A percentile compares a stretch with the other conserved stretches of the same genome.
These are phyloP conservation scores for Cyclura pinguis DNA, from an alignment of 2,797 vertebrate species.

Conservation along the genomic window DNA sequence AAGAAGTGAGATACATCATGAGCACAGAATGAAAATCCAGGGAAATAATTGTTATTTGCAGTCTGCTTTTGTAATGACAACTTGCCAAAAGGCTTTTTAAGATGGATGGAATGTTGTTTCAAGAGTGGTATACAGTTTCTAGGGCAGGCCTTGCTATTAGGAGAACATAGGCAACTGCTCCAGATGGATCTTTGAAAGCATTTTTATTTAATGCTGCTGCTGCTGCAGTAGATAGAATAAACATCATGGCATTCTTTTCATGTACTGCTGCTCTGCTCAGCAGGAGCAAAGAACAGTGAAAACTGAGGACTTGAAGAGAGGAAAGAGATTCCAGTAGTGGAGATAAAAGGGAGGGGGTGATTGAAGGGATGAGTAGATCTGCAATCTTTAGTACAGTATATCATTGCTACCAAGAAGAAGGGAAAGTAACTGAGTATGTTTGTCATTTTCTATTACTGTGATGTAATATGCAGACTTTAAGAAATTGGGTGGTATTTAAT, in stretches of 20 bases:
- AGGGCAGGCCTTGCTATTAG: background rate
- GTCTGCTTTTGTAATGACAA: background rate
- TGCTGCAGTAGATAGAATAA: background rate
- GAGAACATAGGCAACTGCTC: background rate
- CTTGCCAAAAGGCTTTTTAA: conserved; percentile 19
- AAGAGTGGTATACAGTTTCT: background rate
- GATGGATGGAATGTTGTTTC: conserved; percentile 34
- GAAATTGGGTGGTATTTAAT: too few relatives aligned
- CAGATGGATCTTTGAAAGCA: background rate
- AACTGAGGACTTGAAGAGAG: background rate
- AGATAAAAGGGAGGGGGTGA: background rate
- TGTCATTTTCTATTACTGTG: too few relatives aligned
- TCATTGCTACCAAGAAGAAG: background rate
- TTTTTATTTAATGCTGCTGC: background rate
- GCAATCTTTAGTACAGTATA: background rate
- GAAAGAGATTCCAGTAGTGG: background rate
- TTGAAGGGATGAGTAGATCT: background rate
- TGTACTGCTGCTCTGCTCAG: background rate
- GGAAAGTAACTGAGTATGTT: too few relatives aligned
- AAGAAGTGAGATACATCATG: background rate
- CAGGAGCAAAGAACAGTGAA: background rate
- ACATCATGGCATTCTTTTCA: background rate
- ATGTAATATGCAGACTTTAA: too few relatives aligned
- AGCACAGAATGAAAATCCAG: conserved; percentile 52
- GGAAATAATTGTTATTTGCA: background rate